Conservation (phyloP, 2,113 vertebrate species). For the Speoplatyrhinus poulsoni region DNA sequence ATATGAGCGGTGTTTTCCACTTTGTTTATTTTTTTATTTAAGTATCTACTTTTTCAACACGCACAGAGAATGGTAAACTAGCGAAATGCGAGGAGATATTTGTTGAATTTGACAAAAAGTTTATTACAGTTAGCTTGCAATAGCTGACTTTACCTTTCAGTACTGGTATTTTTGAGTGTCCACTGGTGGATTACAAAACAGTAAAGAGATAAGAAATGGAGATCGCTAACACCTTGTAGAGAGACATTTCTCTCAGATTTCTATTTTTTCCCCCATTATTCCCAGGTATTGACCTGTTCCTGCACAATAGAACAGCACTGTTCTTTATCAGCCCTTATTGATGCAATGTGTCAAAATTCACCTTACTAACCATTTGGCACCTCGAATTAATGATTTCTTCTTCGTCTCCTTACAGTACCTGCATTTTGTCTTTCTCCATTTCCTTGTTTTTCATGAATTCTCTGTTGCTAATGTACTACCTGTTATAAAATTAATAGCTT, state of each 20-base stretch:
- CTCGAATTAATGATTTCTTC: not conserved
- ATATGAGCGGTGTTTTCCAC: too few species aligned
- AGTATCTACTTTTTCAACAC: too few species aligned
- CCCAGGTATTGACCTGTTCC: slow-evolving; percentile 31
- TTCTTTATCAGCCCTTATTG: slow-evolving; percentile 21
- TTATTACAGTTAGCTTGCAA: too few species aligned
- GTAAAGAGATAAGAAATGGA: not conserved
- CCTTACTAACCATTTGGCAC: not conserved
- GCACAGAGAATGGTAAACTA: too few species aligned
- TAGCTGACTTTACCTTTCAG: too few species aligned
- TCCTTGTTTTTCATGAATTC: slow-evolving; percentile 3
- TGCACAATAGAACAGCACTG: not conserved
- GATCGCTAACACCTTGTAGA: not conserved
- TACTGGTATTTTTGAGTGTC: not conserved
- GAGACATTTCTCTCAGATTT: slow-evolving; percentile 6
- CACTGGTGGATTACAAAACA: not conserved
- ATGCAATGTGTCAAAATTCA: slow-evolving; percentile 18
- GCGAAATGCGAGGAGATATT: too few species aligned
- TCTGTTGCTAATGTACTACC: not conserved
- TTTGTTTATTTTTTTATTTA: too few species aligned
- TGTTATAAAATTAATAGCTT: not conserved
- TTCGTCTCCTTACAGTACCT: not conserved
- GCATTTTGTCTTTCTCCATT: not conserved
- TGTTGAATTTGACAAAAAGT: too few species aligned
- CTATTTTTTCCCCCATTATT: slow-evolving; percentile 11